Percentiles rank a stretch among this genome's conserved stretches.
Evolutionary conservation across 2,113 vertebrate genomes (phyloP).

Genomic region (Clarias batrachus): DNA sequence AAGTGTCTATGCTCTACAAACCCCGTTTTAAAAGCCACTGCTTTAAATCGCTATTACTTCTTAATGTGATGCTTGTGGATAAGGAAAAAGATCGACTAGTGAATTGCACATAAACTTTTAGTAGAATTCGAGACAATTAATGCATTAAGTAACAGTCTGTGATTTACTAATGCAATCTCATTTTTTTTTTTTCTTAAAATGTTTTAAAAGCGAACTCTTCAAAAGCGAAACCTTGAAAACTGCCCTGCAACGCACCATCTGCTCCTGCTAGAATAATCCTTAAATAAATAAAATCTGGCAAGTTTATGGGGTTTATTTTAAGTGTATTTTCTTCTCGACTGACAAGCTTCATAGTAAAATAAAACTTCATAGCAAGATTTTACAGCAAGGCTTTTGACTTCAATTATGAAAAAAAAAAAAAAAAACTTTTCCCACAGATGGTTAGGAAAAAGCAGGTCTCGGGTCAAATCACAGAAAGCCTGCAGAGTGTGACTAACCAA

Average conservation of each 20-base stretch:
- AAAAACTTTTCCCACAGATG: conserved; percentile 1
- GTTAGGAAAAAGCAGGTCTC: background rate
- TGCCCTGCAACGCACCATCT: background rate
- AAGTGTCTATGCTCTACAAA: background rate
- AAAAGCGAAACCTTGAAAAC: background rate
- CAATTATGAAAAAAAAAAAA: conserved; percentile 1
- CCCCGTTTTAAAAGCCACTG: background rate
- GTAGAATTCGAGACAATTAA: background rate
- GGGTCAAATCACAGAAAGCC: conserved; percentile 1
- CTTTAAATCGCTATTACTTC: background rate
- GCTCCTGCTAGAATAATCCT: background rate
- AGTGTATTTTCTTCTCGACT: background rate
- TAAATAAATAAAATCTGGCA: background rate
- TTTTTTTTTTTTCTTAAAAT: background rate
- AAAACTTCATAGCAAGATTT: background rate
- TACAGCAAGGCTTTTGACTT: background rate
- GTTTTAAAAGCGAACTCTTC: background rate
- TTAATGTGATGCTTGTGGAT: background rate
- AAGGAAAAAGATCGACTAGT: background rate
- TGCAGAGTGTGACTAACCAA: conserved; percentile 11
- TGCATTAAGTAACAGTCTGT: background rate
- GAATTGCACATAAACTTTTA: background rate
- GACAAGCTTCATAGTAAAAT: conserved; percentile 1
- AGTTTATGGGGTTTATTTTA: background rate
- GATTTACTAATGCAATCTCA: background rate